phyloP scores from a whole-genome alignment of 2,888 invertebrate genomes.

The Sinelater perroti region DNA sequence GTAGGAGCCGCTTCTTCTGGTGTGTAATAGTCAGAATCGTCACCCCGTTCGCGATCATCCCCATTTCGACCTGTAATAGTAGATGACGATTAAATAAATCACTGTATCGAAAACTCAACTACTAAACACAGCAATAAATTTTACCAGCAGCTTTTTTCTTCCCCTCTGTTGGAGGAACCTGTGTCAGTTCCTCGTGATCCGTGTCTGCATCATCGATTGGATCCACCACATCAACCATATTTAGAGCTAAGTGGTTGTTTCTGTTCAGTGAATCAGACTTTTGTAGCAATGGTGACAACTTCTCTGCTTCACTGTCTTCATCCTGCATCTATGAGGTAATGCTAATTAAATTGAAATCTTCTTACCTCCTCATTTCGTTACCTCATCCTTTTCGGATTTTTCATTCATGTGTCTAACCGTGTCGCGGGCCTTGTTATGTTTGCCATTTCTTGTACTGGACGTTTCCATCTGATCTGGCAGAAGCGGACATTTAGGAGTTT shows the following conservation, averaged over 20 bases:
- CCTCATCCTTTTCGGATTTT: slow-evolving; percentile 61
- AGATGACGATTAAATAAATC: not conserved
- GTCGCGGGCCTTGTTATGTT: slow-evolving; percentile 59
- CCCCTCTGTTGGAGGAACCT: slow-evolving; percentile 15
- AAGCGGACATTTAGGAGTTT: slow-evolving; percentile 57
- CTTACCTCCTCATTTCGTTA: slow-evolving; percentile 40
- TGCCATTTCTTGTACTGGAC: slow-evolving; percentile 46
- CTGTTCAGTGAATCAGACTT: slow-evolving; percentile 39
- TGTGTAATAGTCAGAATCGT: slow-evolving; percentile 82
- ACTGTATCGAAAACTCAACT: not conserved
- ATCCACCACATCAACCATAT: slow-evolving; percentile 64
- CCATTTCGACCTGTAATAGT: slow-evolving; percentile 22
- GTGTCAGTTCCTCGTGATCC: slow-evolving; percentile 61
- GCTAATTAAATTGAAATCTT: slow-evolving; percentile 11
- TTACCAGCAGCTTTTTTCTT: slow-evolving; percentile 24
- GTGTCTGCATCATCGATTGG: slow-evolving; percentile 71
- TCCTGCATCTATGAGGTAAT: slow-evolving; percentile 63
- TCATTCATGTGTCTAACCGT: slow-evolving; percentile 70
- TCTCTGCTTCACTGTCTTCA: slow-evolving; percentile 85
- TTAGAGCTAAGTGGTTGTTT: slow-evolving; percentile 57
- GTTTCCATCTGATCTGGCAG: slow-evolving; percentile 48
- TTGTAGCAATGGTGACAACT: slow-evolving; percentile 78
- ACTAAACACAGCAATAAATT: too few species aligned
- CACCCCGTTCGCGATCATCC: slow-evolving; percentile 61
- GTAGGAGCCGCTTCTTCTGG: slow-evolving; percentile 78